A percentile compares a stretch with the other conserved stretches of the same genome.
These are phyloP conservation scores for Sceloporus undulatus DNA, from an alignment of 2,113 vertebrate species.

Conservation along the genomic window DNA sequence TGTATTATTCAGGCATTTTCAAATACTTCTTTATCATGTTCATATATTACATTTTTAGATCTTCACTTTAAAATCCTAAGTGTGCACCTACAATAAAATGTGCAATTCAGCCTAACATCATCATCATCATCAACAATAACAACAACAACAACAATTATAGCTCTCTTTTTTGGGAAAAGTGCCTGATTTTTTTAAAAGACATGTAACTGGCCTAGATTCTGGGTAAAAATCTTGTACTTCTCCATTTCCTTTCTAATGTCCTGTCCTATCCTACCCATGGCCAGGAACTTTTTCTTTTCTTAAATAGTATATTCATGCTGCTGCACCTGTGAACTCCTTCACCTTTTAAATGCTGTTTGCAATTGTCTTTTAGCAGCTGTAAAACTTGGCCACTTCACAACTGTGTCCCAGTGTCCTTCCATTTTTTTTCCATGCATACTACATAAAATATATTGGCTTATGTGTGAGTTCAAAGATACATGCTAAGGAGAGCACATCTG, in stretches of 20 bases:
- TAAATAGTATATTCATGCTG: not conserved
- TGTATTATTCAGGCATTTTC: not conserved
- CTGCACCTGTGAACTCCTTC: constrained; percentile 6
- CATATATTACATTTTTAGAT: not conserved
- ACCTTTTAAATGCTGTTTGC: not conserved
- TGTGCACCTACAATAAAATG: not conserved
- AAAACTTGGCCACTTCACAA: not conserved
- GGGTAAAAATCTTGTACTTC: not conserved
- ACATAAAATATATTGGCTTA: not conserved
- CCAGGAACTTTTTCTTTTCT: not conserved
- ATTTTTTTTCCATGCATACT: not conserved
- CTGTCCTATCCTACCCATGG: not conserved
- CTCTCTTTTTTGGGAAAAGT: not conserved
- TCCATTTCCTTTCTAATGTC: not conserved
- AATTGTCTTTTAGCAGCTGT: constrained; percentile 17
- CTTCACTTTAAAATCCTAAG: not conserved
- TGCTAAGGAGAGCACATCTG: not conserved
- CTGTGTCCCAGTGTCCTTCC: not conserved
- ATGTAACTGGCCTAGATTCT: not conserved
- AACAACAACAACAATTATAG: not conserved
- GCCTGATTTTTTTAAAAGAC: not conserved
- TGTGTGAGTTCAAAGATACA: not conserved
- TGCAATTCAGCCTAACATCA: not conserved
- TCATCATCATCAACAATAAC: not conserved
- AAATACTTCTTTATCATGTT: not conserved